Conservation (phyloP, 2,797 vertebrate genomes). For the Siniperca undulata region DNA sequence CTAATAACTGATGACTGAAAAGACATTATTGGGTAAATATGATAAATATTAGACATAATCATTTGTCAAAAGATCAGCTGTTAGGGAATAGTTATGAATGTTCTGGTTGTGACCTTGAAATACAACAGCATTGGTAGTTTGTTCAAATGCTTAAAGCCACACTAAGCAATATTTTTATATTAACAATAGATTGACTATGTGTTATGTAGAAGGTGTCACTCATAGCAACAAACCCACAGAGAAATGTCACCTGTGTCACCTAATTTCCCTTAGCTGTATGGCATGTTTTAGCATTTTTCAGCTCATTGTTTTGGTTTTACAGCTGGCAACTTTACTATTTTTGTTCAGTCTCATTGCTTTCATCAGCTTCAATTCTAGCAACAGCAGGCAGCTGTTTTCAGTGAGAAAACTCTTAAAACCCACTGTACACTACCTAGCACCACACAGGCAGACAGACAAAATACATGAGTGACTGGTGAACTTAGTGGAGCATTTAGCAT, state of each 20-base stretch:
- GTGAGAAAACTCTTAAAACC: not conserved
- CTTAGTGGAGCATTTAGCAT: not conserved
- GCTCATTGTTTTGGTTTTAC: not conserved
- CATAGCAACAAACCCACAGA: no score
- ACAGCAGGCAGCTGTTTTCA: not conserved
- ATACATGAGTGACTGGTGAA: not conserved
- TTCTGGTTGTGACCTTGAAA: not conserved
- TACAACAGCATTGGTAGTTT: not conserved
- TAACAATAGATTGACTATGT: not conserved
- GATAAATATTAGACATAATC: not conserved
- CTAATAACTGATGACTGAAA: slow-evolving; percentile 3
- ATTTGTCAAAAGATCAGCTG: not conserved
- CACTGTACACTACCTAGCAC: not conserved
- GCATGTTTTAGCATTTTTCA: no score
- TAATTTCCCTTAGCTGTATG: no score
- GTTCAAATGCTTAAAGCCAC: not conserved
- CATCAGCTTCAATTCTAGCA: not conserved
- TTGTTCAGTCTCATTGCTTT: not conserved
- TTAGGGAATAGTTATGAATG: not conserved
- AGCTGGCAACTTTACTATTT: not conserved
- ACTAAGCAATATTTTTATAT: not conserved
- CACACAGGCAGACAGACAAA: not conserved
- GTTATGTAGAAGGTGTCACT: no score
- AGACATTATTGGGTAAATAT: not conserved
- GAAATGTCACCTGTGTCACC: no score